Evolutionary conservation across 1,140 invertebrate species (phyloP).

Genomic region (Camponotus pennsylvanicus): DNA sequence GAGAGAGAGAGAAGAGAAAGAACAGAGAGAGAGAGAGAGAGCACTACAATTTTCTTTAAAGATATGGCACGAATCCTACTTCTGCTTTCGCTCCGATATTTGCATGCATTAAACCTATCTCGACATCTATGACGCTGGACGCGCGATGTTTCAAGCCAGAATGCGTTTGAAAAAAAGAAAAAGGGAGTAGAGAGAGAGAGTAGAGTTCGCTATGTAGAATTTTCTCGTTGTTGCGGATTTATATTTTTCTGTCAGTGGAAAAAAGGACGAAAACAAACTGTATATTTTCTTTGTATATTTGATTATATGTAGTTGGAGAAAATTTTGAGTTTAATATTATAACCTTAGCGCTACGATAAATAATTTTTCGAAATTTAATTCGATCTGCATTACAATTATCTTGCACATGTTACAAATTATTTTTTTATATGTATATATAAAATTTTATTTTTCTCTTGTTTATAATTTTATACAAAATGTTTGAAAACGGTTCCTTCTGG

Average conservation of each 20-base stretch:
- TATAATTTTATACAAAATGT: conserved; percentile 22
- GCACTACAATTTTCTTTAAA: conserved; percentile 53
- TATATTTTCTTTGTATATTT: neutral
- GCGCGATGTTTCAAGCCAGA: conserved; percentile 63
- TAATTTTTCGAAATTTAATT: neutral
- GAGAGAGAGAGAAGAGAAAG: neutral
- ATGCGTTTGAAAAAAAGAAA: conserved; percentile 6
- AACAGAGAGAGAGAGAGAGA: neutral
- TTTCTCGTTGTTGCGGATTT: neutral
- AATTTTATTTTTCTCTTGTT: neutral
- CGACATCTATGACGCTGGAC: conserved; percentile 65
- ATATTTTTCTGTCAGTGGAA: neutral
- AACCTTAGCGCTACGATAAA: neutral
- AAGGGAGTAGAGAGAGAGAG: no score
- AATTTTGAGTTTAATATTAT: neutral
- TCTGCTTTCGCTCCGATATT: conserved; percentile 79
- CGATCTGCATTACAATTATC: neutral
- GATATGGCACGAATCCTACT: conserved; percentile 84
- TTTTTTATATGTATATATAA: neutral
- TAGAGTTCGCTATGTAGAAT: neutral
- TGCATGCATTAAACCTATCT: conserved; percentile 83
- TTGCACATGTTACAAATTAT: neutral
- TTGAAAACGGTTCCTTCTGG: neutral
- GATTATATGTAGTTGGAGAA: neutral
- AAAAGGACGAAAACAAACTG: neutral